Evolutionary conservation across 2,888 invertebrate genomes (phyloP).

Genomic region (Leptinotarsa peninsularis): DNA sequence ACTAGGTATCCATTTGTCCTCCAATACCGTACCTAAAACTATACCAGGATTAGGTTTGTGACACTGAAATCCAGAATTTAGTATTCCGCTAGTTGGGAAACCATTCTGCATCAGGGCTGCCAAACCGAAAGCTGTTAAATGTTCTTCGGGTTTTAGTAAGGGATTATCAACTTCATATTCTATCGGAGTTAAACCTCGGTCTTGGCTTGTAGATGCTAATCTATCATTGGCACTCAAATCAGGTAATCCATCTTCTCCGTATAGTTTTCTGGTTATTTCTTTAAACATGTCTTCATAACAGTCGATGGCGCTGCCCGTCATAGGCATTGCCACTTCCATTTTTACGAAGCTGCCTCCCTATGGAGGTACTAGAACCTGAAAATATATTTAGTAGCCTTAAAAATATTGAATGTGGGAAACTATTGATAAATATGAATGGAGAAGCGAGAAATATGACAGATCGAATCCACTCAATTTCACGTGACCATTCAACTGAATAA

Average conservation of each 20-base stretch:
- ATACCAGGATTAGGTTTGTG: conserved; percentile 62
- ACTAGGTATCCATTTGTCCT: conserved; percentile 75
- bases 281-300: conserved; percentile 89
- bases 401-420: neutral
- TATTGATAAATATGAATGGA: no score
- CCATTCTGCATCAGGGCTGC: conserved; percentile 83
- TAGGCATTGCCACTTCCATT: conserved; percentile 71
- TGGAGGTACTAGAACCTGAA: conserved; percentile 35
- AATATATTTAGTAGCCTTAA: neutral
- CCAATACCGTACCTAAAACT: conserved; percentile 48
- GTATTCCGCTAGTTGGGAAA: conserved; percentile 75
- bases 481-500: no score
- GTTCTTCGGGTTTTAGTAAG: conserved; percentile 77
- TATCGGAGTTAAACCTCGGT: conserved; percentile 63
- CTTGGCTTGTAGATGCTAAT: conserved; percentile 57
- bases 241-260: conserved; percentile 80
- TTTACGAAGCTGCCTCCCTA: conserved; percentile 39
- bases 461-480: no score
- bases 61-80: conserved; percentile 72
- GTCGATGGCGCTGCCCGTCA: conserved; percentile 73
- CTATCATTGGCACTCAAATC: conserved; percentile 62
- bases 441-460: no score
- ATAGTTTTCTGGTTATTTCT: conserved; percentile 91
- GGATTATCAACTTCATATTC: conserved; percentile 68
- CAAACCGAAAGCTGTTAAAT: conserved; percentile 78